phyloP scores from a whole-genome alignment of 2,888 invertebrate species.

The Plebejus argus region DNA sequence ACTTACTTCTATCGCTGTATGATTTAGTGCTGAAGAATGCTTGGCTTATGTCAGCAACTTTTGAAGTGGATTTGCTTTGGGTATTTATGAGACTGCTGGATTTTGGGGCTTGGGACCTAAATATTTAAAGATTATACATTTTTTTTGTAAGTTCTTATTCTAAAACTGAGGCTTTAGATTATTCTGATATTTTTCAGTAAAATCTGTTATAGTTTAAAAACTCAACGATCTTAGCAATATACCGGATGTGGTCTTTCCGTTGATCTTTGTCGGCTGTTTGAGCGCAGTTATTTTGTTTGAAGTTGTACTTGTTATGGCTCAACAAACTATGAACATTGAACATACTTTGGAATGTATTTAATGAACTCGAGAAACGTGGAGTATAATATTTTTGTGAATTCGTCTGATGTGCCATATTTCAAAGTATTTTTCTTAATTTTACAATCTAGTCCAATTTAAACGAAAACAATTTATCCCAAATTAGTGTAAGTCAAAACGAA shows the following conservation, averaged over 20 bases:
- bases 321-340: constrained; percentile 20
- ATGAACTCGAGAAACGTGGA: constrained; percentile 2
- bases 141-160: background rate
- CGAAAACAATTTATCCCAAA: too few relatives aligned
- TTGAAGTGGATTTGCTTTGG: constrained; percentile 16
- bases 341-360: constrained; percentile 1
- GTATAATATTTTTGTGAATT: background rate
- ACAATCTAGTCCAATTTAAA: background rate
- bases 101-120: background rate
- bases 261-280: constrained; percentile 22
- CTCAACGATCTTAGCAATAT: constrained; percentile 1
- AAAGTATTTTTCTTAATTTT: background rate
- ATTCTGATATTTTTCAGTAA: background rate
- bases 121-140: background rate
- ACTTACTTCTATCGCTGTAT: constrained; percentile 19
- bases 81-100: background rate
- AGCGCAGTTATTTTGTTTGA: constrained; percentile 23
- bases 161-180: background rate
- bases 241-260: constrained; percentile 26
- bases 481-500: too few relatives aligned
- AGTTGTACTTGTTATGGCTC: constrained; percentile 16
- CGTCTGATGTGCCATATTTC: background rate
- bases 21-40: constrained; percentile 14
- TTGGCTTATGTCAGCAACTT: constrained; percentile 9
- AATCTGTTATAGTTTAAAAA: background rate